A percentile compares a stretch with the other conserved stretches of the same genome.
phyloP scores from a whole-genome alignment of 2,888 invertebrate species.

The Eucriotettix oculatus region DNA sequence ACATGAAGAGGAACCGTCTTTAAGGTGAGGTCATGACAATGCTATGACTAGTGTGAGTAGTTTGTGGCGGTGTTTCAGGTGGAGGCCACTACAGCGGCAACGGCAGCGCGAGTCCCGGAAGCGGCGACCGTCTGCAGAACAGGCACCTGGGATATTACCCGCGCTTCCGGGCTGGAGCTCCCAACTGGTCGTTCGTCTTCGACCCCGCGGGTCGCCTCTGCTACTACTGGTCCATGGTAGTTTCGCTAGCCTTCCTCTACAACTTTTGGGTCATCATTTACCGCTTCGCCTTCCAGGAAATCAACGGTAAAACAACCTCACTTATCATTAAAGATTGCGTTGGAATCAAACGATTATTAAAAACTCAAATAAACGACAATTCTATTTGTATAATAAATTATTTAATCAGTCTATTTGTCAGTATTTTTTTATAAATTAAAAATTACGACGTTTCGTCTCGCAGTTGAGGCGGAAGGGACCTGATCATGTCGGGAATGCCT shows the following conservation, averaged over 20 bases:
- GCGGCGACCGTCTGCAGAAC: slow-evolving; percentile 6
- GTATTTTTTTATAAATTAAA: too few species aligned
- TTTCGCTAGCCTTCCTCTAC: slow-evolving; percentile 88
- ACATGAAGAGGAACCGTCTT: too few species aligned
- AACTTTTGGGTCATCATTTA: slow-evolving; percentile 98
- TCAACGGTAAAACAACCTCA: slow-evolving; percentile 49
- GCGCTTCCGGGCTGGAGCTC: slow-evolving; percentile 45
- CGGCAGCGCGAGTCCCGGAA: slow-evolving; percentile 8
- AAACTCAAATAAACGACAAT: too few species aligned
- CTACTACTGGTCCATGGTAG: slow-evolving; percentile 96
- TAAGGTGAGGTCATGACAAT: too few species aligned
- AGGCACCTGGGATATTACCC: slow-evolving; percentile 29
- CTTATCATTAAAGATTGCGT: background rate
- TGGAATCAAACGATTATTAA: too few species aligned
- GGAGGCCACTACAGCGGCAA: slow-evolving; percentile 4
- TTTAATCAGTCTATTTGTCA: too few species aligned
- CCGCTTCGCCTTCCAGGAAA: slow-evolving; percentile 97
- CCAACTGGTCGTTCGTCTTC: slow-evolving; percentile 90
- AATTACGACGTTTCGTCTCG: too few species aligned
- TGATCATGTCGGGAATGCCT: too few species aligned
- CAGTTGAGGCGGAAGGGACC: too few species aligned
- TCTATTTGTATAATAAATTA: too few species aligned
- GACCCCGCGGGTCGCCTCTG: slow-evolving; percentile 94
- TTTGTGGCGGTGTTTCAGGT: background rate
- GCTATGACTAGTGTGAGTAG: too few species aligned